phyloP scores from a whole-genome alignment of 2,888 invertebrate species.

The Liodrosophila aerea region DNA sequence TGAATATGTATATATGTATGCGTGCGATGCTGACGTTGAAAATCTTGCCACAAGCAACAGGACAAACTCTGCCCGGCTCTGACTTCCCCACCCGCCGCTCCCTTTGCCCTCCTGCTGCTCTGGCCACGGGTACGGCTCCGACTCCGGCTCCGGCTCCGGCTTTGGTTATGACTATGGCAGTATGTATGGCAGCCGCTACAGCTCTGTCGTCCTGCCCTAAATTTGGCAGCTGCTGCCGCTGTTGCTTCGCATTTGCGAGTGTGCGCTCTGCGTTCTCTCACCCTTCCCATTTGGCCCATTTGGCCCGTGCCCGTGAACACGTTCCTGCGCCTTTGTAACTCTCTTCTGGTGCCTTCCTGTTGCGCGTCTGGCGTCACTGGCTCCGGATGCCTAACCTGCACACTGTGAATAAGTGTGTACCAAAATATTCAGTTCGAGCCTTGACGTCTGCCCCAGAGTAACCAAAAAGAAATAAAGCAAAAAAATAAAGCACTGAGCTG shows the following conservation, averaged over 20 bases:
- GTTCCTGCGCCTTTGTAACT: background rate
- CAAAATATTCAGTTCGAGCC: slow-evolving; percentile 39
- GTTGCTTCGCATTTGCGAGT: slow-evolving; percentile 49
- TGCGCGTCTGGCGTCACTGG: slow-evolving; percentile 28
- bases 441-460: slow-evolving; percentile 7
- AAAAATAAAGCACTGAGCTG: background rate
- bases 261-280: slow-evolving; percentile 40
- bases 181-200: too few relatives aligned
- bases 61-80: slow-evolving; percentile 35
- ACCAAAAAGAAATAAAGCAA: too few relatives aligned
- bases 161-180: background rate
- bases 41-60: slow-evolving; percentile 72
- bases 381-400: slow-evolving; percentile 59
- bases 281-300: slow-evolving; percentile 3
- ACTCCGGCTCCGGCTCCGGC: background rate
- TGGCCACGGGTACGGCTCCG: background rate
- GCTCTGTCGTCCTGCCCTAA: slow-evolving; percentile 46
- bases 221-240: slow-evolving; percentile 39
- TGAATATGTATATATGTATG: slow-evolving; percentile 10
- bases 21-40: slow-evolving; percentile 65
- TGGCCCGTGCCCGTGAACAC: too few relatives aligned
- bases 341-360: slow-evolving; percentile 2
- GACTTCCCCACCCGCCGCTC: background rate
- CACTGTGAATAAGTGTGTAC: slow-evolving; percentile 66
- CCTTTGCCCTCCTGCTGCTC: background rate